Base-by-base conservation (phyloP, 2,888 invertebrate species). In the Amaurobius ferox region DNA sequence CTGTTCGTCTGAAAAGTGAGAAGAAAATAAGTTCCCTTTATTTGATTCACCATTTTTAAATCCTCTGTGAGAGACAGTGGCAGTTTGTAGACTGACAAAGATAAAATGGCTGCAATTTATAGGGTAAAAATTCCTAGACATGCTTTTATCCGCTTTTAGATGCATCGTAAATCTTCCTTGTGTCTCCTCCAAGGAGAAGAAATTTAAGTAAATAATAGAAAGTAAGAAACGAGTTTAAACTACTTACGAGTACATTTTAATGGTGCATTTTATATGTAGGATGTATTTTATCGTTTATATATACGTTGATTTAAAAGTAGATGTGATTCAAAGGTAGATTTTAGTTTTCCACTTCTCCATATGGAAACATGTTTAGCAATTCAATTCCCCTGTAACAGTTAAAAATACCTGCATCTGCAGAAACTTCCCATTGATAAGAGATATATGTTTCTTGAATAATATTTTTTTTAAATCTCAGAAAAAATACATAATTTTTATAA, bases 121-220 rank as follows among this genome's bases (percentile, higher is more conserved):
- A 55, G 23, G 23, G 23, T 55, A 55, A 55, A 55, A 55, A 55
- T 55, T 55, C 23, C 23, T 23, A 23, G 55, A 55, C 23, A 44
- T 1, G 16, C 23, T 55, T 55, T 55, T 23, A 55, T 55, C 55
- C 55, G 23, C 19, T 55, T 55, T 55, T 55, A 55, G 55, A 55
- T 55, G 55, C 55, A 19, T 16, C 55, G 23, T 55, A 55, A 55
- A 55, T 55, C 55, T 55, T 55, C 23, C 16, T 55, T 55, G 23
- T 55, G 55, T 19, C 23, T 55, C n/a, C 23, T 55, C 55, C 23
- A 23, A 23, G 11, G 23, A 2, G 55, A 23, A 55, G 23, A 55
- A 55, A 55, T 23, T 55, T 5, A 23, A 3, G 55, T 3, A 23
- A 55, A 55, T 23, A 23, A 55, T 23, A 55, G n/a, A 44, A 2